A percentile compares a stretch with the other conserved stretches of the same genome.
Evolutionary conservation across 2,888 invertebrate species (phyloP).

Genomic region (Bombylius major): DNA sequence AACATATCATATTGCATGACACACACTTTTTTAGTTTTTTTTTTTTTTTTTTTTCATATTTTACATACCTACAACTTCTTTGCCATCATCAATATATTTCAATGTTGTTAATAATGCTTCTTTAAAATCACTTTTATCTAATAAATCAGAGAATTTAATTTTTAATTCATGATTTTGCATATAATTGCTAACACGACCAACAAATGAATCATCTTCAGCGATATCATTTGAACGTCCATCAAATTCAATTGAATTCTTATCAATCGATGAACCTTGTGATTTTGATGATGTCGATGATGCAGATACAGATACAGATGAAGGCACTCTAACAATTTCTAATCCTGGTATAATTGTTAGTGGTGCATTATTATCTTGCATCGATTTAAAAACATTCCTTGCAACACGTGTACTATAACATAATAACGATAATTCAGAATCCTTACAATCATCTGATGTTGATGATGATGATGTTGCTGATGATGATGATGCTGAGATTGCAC

Average conservation of each 20-base stretch:
- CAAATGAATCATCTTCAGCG: slow-evolving; percentile 39
- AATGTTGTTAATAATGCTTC: slow-evolving; percentile 39
- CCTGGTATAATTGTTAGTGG: slow-evolving; percentile 31
- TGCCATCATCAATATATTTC: slow-evolving; percentile 10
- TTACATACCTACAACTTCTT: slow-evolving; percentile 10
- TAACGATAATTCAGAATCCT: slow-evolving; percentile 30
- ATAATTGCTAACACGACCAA: slow-evolving; percentile 47
- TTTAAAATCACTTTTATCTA: slow-evolving; percentile 52
- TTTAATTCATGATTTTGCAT: slow-evolving; percentile 59
- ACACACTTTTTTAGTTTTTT: too few relatives aligned
- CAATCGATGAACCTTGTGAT: background rate
- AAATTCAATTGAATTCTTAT: slow-evolving; percentile 1
- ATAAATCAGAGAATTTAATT: slow-evolving; percentile 54
- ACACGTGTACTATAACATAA: slow-evolving; percentile 41
- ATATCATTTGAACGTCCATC: slow-evolving; percentile 32
- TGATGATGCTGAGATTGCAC: too few relatives aligned
- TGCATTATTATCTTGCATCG: slow-evolving; percentile 34
- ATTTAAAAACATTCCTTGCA: slow-evolving; percentile 40
- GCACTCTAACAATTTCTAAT: slow-evolving; percentile 28
- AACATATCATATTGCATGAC: too few relatives aligned
- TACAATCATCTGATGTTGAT: slow-evolving; percentile 14
- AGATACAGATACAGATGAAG: slow-evolving; percentile 37
- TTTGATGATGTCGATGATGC: slow-evolving; percentile 13
- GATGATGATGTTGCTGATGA: too few relatives aligned
- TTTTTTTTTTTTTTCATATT: too few relatives aligned